Evolutionary conservation across 2,888 invertebrate genomes (phyloP), one percentile per base, ranked within the genome.

Genomic region (Synanthedon formicaeformis): DNA sequence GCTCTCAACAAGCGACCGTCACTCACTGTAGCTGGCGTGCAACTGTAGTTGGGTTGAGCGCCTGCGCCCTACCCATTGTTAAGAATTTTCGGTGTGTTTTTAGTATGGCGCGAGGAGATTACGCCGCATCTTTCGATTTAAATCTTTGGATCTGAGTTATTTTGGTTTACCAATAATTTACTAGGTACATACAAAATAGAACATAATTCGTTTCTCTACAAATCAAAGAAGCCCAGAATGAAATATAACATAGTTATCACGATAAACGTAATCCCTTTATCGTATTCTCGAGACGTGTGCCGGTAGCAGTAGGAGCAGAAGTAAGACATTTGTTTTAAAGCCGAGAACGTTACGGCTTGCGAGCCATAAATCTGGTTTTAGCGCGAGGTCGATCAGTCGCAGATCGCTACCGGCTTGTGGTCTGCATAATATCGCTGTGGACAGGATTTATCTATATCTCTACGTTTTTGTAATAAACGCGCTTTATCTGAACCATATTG

Each of bases 321-420:
- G 45, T 61, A 64, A 60, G 66, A 62, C 65, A 64, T 72, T 69
- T 65, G 69, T 71, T 65, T 65, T 64, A 63, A 59, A 63, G 59
- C 58, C 59, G 60, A 65, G 57, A 62, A 59, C 59, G 60, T 69
- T 72, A 73, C 69, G 61, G 66, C 60, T 69, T 72, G 73, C 69
- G 61, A 66, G 66, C 70, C 53, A 75, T 81, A 80, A 78, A 80
- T 81, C 76, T 79, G 68, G 75, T 75, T 79, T 72, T 68, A 73
- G 75, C 68, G 66, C 75, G 72, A 78, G 74, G 73, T 70, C 76
- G 72, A 71, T 75, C 70, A 66, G 69, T 69, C 62, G 64, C 60
- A 62, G 64, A 69, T 66, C 66, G 71, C 75, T 73, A 74, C 73
- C 71, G 73, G 59, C 58, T 54, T 52, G 48, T 53, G 55, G 55